Conservation (phyloP, 2,888 invertebrate species). For the Erannis defoliaria region DNA sequence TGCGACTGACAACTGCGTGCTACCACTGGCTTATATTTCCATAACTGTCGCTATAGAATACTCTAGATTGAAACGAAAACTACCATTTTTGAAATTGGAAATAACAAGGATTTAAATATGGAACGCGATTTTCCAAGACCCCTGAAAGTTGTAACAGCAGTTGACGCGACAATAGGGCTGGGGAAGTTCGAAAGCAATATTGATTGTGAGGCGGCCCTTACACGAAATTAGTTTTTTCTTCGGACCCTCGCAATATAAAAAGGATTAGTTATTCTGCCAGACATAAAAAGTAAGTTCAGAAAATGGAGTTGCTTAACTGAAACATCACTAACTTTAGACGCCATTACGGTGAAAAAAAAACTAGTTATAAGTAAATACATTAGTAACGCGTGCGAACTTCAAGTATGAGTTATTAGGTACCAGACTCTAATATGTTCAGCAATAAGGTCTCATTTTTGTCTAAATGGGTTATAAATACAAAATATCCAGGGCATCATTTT, state of each 20-base stretch:
- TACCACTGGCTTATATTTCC: too few relatives aligned
- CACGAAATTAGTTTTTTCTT: constrained; percentile 29
- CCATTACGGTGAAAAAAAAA: constrained; percentile 18
- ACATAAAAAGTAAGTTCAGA: constrained; percentile 21
- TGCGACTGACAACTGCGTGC: not conserved
- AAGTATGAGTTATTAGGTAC: too few relatives aligned
- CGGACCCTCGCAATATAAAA: constrained; percentile 24
- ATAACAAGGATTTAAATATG: constrained; percentile 24
- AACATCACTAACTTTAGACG: constrained; percentile 29
- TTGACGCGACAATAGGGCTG: constrained; percentile 28
- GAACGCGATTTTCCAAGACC: constrained; percentile 29
- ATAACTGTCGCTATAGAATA: too few relatives aligned
- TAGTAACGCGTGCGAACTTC: constrained; percentile 61
- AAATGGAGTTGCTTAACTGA: constrained; percentile 25
- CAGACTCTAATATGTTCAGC: too few relatives aligned
- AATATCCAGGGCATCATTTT: too few relatives aligned
- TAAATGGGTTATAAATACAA: too few relatives aligned
- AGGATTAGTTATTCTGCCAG: constrained; percentile 27
- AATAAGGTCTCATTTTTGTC: too few relatives aligned
- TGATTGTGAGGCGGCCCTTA: constrained; percentile 26
- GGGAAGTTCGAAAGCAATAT: constrained; percentile 27
- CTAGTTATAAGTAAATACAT: constrained; percentile 23
- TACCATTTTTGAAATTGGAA: constrained; percentile 32
- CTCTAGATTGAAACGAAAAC: constrained; percentile 1
- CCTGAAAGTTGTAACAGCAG: constrained; percentile 25